These are phyloP conservation scores for Plusia festucae DNA, from an alignment of 2,888 invertebrate genomes.

Conservation along the genomic window DNA sequence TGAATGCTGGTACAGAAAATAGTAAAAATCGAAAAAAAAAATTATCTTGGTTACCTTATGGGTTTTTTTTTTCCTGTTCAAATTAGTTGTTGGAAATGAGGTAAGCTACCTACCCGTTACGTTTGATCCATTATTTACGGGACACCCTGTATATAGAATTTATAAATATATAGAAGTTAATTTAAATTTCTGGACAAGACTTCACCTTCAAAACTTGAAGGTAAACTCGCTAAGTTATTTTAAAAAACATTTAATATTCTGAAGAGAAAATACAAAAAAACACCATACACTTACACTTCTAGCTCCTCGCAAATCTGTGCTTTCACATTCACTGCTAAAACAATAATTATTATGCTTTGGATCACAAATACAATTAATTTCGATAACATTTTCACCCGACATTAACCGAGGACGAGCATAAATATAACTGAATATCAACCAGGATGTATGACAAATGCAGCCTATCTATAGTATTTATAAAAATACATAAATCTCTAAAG, in stretches of 20 bases:
- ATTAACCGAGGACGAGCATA: not conserved
- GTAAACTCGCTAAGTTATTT: not conserved
- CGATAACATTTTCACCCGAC: conserved; percentile 16
- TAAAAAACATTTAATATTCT: no score
- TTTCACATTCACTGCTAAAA: not conserved
- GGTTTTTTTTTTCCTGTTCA: no score
- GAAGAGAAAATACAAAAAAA: not conserved
- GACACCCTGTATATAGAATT: no score
- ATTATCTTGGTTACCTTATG: no score
- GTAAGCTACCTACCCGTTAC: no score
- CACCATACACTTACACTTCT: conserved; percentile 32
- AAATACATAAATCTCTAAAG: not conserved
- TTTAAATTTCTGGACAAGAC: no score
- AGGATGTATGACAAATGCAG: conserved; percentile 3
- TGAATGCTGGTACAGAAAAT: no score
- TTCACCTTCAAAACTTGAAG: no score
- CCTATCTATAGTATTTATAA: not conserved
- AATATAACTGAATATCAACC: conserved; percentile 7
- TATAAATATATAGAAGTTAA: no score
- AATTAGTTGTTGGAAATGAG: no score
- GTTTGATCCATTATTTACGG: no score
- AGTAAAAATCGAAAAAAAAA: no score
- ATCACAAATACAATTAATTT: conserved; percentile 3
- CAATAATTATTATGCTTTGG: conserved; percentile 7
- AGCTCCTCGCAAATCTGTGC: conserved; percentile 17